Conservation (phyloP, 2,888 invertebrate genomes). For the Diarsia dahlii region DNA sequence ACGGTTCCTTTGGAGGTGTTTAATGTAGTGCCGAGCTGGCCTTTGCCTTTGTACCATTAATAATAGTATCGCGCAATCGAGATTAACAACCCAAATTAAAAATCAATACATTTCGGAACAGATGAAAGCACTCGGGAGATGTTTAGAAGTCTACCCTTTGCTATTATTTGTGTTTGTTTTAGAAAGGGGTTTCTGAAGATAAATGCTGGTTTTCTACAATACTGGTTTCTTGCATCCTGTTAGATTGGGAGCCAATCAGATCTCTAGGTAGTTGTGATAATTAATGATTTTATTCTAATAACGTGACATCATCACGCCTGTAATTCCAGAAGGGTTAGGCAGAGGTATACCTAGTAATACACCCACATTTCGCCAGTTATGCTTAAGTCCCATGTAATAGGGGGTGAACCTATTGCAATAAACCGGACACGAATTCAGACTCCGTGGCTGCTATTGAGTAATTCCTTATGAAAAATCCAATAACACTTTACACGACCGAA, state of each 20-base stretch:
- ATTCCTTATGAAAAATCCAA: too few species aligned
- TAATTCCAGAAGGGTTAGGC: too few species aligned
- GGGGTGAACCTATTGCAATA: too few species aligned
- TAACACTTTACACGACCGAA: too few species aligned
- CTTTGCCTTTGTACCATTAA: constrained; percentile 82
- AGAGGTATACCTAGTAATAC: too few species aligned
- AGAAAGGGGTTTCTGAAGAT: neutral
- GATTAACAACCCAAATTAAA: constrained; percentile 82
- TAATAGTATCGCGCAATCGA: constrained; percentile 84
- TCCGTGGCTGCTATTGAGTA: too few species aligned
- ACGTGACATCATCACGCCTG: too few species aligned
- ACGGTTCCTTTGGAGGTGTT: constrained; percentile 77
- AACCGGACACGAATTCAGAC: too few species aligned
- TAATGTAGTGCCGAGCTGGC: constrained; percentile 80
- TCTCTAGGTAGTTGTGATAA: too few species aligned
- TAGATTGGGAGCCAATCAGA: neutral
- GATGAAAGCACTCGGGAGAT: constrained; percentile 22
- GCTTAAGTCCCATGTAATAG: too few species aligned
- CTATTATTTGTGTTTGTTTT: neutral
- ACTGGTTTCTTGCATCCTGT: neutral
- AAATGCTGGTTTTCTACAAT: neutral
- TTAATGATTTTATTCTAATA: too few species aligned
- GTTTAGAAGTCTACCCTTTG: constrained; percentile 1
- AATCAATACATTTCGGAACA: constrained; percentile 76
- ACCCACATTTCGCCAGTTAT: too few species aligned